Evolutionary conservation across 2,888 invertebrate genomes (phyloP).

Genomic region (Mythimna lalbum): DNA sequence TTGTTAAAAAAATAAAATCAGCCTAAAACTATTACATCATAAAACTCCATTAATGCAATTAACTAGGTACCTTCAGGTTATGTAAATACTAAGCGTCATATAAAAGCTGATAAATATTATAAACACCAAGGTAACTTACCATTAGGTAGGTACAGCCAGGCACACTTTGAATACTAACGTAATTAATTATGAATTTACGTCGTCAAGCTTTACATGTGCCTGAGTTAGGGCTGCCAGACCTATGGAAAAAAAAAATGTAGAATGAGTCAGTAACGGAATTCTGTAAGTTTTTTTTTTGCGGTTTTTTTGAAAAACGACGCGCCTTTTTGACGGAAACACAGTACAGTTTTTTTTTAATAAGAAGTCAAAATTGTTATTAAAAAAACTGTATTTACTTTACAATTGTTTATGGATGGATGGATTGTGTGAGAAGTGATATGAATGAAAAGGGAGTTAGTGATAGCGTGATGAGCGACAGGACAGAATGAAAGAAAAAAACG

Average conservation of each 20-base stretch:
- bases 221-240: conserved; percentile 15
- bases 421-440: too few relatives aligned
- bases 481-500: too few relatives aligned
- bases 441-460: too few relatives aligned
- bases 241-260: background rate
- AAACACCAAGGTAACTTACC: background rate
- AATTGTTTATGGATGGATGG: too few relatives aligned
- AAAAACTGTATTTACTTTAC: too few relatives aligned
- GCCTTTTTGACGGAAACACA: too few relatives aligned
- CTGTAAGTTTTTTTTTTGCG: background rate
- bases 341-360: too few relatives aligned
- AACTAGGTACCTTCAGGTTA: background rate
- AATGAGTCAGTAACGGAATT: background rate
- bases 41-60: background rate
- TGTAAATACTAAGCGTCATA: background rate
- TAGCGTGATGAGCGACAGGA: too few relatives aligned
- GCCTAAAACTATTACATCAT: background rate
- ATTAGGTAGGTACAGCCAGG: background rate
- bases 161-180: conserved; percentile 27
- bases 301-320: too few relatives aligned
- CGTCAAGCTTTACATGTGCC: conserved; percentile 6
- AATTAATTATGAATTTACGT: conserved; percentile 24
- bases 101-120: conserved; percentile 3
- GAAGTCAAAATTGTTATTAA: too few relatives aligned
- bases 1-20: too few relatives aligned